phyloP scores from a whole-genome alignment of 2,113 vertebrate species.

The Psilopogon haemacephalus region DNA sequence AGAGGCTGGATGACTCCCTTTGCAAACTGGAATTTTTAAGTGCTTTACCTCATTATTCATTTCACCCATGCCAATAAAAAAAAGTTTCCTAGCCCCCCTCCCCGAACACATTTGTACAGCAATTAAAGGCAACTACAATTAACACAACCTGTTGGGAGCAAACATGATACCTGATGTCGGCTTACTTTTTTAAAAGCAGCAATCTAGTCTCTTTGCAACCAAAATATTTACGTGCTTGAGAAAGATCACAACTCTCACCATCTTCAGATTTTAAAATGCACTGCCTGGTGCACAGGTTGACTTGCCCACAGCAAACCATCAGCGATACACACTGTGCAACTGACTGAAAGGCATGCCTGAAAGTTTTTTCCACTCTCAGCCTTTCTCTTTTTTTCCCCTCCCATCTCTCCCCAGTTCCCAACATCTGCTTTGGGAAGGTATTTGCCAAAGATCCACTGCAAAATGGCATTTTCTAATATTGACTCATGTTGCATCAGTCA shows the following conservation, averaged over 20 bases:
- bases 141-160: constrained; percentile 53
- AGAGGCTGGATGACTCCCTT: not conserved
- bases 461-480: not conserved
- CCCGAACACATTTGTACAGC: constrained; percentile 27
- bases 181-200: constrained; percentile 37
- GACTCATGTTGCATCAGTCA: constrained; percentile 27
- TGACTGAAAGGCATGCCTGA: not conserved
- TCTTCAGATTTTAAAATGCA: not conserved
- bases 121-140: constrained; percentile 55
- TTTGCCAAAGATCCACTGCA: not conserved
- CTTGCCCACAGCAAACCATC: constrained; percentile 29
- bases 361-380: not conserved
- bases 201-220: constrained; percentile 27
- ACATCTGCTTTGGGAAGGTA: not conserved
- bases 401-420: not conserved
- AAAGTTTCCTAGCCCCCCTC: constrained; percentile 36
- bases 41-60: constrained; percentile 9
- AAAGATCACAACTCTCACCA: constrained; percentile 42
- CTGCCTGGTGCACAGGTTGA: not conserved
- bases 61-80: not conserved
- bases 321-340: not conserved
- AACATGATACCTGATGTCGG: constrained; percentile 52
- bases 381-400: too few relatives aligned
- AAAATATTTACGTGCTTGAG: constrained; percentile 42
- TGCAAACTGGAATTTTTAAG: not conserved